Evolutionary conservation across 2,113 vertebrate genomes (phyloP).

Genomic region (Hepsetus odoe): DNA sequence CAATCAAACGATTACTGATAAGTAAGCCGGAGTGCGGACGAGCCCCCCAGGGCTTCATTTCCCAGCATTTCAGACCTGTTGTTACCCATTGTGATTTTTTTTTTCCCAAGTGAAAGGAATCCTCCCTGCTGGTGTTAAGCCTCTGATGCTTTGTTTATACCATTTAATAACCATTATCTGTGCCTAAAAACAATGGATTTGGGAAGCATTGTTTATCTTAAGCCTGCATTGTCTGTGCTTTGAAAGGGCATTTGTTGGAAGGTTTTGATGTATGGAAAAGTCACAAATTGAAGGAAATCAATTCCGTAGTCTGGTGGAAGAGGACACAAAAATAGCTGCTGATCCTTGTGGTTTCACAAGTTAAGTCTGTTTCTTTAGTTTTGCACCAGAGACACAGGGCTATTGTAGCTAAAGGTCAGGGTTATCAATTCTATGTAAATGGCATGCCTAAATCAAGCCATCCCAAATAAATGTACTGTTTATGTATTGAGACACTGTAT

Average conservation of each 20-base stretch:
- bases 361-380: not conserved
- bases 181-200: not conserved
- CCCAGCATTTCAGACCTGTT: not conserved
- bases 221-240: not conserved
- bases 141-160: not conserved
- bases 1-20: constrained; percentile 44
- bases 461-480: too few species aligned
- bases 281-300: too few species aligned
- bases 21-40: constrained; percentile 17
- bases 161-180: not conserved
- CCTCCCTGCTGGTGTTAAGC: not conserved
- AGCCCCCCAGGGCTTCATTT: constrained; percentile 30
- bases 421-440: too few species aligned
- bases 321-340: too few species aligned
- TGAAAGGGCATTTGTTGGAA: not conserved
- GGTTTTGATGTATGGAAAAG: not conserved
- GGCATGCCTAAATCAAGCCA: too few species aligned
- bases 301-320: too few species aligned
- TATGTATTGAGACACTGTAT: too few species aligned
- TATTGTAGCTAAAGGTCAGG: too few species aligned
- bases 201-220: not conserved
- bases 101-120: not conserved
- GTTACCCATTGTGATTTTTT: not conserved
- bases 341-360: too few species aligned
- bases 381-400: too few species aligned